Conservation (phyloP, 2,888 invertebrate species). For the Ochropleura leucogaster region DNA sequence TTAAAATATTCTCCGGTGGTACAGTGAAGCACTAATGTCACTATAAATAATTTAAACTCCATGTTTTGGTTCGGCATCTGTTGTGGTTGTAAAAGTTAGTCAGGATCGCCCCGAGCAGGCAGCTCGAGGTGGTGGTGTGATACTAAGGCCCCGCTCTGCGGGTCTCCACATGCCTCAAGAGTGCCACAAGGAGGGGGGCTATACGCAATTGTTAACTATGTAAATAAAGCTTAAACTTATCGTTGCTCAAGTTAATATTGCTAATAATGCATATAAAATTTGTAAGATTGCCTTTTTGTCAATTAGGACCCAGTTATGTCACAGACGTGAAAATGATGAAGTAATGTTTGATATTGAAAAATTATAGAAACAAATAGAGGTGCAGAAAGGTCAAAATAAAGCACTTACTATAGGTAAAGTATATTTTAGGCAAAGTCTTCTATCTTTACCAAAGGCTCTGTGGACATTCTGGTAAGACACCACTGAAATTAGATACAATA, state of each 20-base stretch:
- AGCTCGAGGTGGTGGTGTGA: slow-evolving; percentile 80
- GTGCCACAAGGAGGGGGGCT: slow-evolving; percentile 80
- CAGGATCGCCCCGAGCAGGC: slow-evolving; percentile 79
- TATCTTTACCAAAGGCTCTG: not conserved
- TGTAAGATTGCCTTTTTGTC: slow-evolving; percentile 51
- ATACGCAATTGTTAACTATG: slow-evolving; percentile 87
- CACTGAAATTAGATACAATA: slow-evolving; percentile 22
- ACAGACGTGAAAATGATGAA: slow-evolving; percentile 23
- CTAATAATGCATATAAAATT: slow-evolving; percentile 64
- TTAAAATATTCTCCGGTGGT: slow-evolving; percentile 82
- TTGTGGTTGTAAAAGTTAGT: slow-evolving; percentile 63
- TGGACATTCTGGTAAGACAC: not conserved
- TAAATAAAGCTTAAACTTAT: slow-evolving; percentile 86
- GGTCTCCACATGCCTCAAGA: slow-evolving; percentile 75
- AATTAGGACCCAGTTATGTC: slow-evolving; percentile 43
- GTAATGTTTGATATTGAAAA: slow-evolving; percentile 23
- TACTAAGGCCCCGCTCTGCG: slow-evolving; percentile 80
- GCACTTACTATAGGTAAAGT: not conserved
- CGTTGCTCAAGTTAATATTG: slow-evolving; percentile 79
- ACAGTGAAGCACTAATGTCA: slow-evolving; percentile 83
- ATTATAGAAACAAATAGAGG: not conserved
- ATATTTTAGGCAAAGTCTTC: not conserved
- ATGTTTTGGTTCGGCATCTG: slow-evolving; percentile 74
- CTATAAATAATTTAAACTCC: slow-evolving; percentile 84
- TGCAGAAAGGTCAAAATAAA: not conserved